Evolutionary conservation across 92 coral and sea anemone genomes (phyloP).

Genomic region (Porites evermanni): DNA sequence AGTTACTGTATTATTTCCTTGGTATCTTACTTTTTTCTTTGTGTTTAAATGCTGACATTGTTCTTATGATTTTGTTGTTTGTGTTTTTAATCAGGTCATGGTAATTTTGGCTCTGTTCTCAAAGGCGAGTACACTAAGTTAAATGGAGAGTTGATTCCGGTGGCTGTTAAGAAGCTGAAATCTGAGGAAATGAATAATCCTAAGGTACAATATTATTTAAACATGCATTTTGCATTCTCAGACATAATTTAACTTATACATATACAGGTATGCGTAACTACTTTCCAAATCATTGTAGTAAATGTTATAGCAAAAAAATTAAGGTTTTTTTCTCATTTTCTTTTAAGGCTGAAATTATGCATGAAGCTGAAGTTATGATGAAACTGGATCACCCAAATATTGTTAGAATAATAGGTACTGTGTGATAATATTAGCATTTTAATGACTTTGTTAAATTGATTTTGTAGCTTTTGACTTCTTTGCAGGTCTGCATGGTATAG

Average conservation of each 20-base stretch:
- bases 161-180: slow-evolving; percentile 94
- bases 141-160: slow-evolving; percentile 86
- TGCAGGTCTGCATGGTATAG: background rate
- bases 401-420: slow-evolving; percentile 91
- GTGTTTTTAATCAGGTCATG: slow-evolving; percentile 71
- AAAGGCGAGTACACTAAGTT: slow-evolving; percentile 87
- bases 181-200: slow-evolving; percentile 95
- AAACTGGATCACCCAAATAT: slow-evolving; percentile 94
- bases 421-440: background rate
- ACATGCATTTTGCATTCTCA: too few species aligned
- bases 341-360: slow-evolving; percentile 89
- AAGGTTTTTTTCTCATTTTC: slow-evolving; percentile 6
- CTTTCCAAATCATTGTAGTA: too few species aligned
- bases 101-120: slow-evolving; percentile 96
- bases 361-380: slow-evolving; percentile 98
- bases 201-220: slow-evolving; percentile 53
- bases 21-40: too few species aligned
- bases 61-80: background rate
- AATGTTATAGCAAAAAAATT: too few species aligned
- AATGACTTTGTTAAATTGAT: background rate
- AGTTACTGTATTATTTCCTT: too few species aligned
- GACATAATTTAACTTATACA: background rate
- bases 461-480: too few species aligned
- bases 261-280: background rate
- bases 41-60: too few species aligned